phyloP scores from a whole-genome alignment of 2,113 vertebrate genomes.

The Plectropomus leopardus region DNA sequence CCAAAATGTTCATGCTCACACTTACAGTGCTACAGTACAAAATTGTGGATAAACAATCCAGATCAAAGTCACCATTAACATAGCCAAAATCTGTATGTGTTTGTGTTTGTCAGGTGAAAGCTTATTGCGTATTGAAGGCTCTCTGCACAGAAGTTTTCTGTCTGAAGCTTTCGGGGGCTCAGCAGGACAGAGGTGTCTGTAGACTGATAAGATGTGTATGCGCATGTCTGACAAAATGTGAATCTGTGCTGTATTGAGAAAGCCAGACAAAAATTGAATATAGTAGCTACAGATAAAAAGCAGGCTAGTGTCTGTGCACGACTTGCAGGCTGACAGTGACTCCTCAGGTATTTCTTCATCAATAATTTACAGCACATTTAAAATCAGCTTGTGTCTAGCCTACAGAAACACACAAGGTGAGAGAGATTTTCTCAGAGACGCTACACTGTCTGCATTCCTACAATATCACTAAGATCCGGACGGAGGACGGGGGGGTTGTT shows the following conservation, averaged over 20 bases:
- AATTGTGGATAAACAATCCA: background rate
- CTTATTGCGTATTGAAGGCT: background rate
- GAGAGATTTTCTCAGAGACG: conserved; percentile 10
- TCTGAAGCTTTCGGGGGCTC: conserved; percentile 3
- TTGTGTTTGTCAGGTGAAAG: background rate
- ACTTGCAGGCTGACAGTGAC: conserved; percentile 28
- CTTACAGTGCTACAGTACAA: background rate
- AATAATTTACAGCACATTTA: conserved; percentile 49
- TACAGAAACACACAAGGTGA: conserved; percentile 17
- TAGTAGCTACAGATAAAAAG: conserved; percentile 2
- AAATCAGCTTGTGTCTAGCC: conserved; percentile 38
- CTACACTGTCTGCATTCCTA: conserved; percentile 27
- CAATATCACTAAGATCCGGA: background rate
- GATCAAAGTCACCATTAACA: too few relatives aligned
- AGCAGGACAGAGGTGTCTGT: background rate
- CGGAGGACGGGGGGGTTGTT: background rate
- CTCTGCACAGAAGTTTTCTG: background rate
- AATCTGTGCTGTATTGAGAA: background rate
- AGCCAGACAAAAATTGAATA: background rate
- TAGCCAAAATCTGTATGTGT: background rate
- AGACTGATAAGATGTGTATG: background rate
- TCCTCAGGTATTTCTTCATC: conserved; percentile 30
- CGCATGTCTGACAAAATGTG: conserved; percentile 3
- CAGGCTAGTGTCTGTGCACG: background rate
- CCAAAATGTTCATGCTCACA: background rate